phyloP scores from a whole-genome alignment of 2,888 invertebrate genomes.

The Pheosia gnoma region DNA sequence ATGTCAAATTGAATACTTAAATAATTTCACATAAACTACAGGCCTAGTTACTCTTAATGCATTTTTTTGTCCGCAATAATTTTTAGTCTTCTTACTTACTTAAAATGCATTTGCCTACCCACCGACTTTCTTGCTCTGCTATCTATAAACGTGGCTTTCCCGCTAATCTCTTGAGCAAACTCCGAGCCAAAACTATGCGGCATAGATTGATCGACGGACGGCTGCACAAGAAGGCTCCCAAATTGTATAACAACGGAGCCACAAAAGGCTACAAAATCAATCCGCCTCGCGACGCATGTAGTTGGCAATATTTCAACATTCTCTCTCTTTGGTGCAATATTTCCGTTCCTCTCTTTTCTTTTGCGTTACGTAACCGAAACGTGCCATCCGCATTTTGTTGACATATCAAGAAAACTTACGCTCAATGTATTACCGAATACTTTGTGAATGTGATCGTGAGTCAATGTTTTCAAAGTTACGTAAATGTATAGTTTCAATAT shows the following conservation, averaged over 20 bases:
- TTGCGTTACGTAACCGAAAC: slow-evolving; percentile 56
- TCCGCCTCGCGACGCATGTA: slow-evolving; percentile 66
- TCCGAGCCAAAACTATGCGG: neutral
- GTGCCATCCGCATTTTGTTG: slow-evolving; percentile 46
- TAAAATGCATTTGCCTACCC: too few species aligned
- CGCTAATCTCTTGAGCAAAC: neutral
- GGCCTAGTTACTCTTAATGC: too few species aligned
- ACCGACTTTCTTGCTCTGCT: too few species aligned
- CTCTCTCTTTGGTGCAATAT: slow-evolving; percentile 68
- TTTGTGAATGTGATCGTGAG: neutral
- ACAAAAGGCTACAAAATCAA: slow-evolving; percentile 70
- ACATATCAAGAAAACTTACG: slow-evolving; percentile 38
- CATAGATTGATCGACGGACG: slow-evolving; percentile 10
- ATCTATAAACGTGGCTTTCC: neutral
- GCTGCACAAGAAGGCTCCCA: slow-evolving; percentile 24
- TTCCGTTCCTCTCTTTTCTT: slow-evolving; percentile 56
- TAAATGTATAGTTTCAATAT: too few species aligned
- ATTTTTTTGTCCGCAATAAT: too few species aligned
- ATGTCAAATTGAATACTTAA: too few species aligned
- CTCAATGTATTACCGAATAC: slow-evolving; percentile 19
- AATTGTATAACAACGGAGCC: slow-evolving; percentile 43
- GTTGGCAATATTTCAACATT: slow-evolving; percentile 78
- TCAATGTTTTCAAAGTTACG: too few species aligned
- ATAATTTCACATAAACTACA: too few species aligned
- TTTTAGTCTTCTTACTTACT: too few species aligned